A percentile compares a stretch with the other conserved stretches of the same genome.
phyloP scores from a whole-genome alignment of 1,140 invertebrate species.

The Trypoxylus dichotomus region DNA sequence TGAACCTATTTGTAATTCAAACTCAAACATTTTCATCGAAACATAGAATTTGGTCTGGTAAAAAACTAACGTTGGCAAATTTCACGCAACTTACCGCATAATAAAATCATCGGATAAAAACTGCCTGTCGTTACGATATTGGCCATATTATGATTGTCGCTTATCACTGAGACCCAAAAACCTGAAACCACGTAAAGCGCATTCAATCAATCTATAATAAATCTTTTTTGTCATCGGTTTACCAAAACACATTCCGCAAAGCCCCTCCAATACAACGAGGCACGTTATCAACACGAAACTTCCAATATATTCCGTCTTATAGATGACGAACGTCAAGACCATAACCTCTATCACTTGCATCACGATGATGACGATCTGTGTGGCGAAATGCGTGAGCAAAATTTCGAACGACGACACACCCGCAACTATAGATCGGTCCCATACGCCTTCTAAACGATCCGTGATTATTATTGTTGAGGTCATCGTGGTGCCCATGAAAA shows the following conservation, averaged over 20 bases:
- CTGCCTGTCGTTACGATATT: conserved; percentile 83
- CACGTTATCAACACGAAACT: conserved; percentile 52
- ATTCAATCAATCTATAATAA: not conserved
- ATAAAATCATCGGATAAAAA: conserved; percentile 83
- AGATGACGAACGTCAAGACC: conserved; percentile 55
- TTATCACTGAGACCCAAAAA: conserved; percentile 78
- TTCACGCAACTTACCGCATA: conserved; percentile 78
- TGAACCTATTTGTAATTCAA: no score
- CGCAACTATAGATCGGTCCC: conserved; percentile 74
- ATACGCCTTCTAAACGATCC: conserved; percentile 78
- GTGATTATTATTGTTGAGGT: conserved; percentile 79
- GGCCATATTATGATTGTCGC: conserved; percentile 74
- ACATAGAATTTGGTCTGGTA: no score
- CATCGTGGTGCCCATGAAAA: conserved; percentile 76
- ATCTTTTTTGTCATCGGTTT: conserved; percentile 25
- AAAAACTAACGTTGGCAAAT: no score
- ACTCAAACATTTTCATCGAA: no score
- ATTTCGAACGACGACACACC: conserved; percentile 62
- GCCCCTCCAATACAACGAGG: conserved; percentile 51
- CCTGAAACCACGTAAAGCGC: conserved; percentile 53
- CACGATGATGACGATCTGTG: conserved; percentile 74
- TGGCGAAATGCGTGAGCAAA: conserved; percentile 71
- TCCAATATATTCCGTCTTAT: conserved; percentile 53
- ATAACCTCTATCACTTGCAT: conserved; percentile 59
- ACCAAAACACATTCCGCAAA: conserved; percentile 60